These are phyloP conservation scores for Campoletis sonorensis DNA, from an alignment of 1,140 invertebrate genomes.

Conservation along the genomic window DNA sequence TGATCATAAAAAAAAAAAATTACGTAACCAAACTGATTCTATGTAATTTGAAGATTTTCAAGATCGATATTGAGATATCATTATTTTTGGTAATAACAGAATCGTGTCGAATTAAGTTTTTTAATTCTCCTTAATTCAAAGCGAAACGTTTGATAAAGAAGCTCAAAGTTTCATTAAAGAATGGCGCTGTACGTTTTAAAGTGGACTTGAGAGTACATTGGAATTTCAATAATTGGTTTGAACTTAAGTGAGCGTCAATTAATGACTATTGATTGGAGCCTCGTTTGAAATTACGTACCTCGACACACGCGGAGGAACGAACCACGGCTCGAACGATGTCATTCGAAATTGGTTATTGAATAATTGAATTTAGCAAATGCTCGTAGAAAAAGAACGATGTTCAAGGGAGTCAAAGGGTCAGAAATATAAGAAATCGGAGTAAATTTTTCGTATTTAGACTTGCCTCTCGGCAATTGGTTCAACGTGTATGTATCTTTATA, in stretches of 20 bases:
- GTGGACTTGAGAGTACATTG: not conserved
- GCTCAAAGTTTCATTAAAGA: no score
- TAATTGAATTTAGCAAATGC: not conserved
- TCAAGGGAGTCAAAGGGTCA: not conserved
- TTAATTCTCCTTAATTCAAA: no score
- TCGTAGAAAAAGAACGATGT: not conserved
- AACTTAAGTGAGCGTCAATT: not conserved
- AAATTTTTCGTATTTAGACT: not conserved
- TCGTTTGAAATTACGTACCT: not conserved
- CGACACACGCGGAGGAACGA: not conserved
- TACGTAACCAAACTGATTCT: not conserved
- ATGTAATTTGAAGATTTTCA: not conserved
- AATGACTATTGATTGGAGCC: not conserved
- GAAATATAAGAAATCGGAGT: conserved; percentile 11
- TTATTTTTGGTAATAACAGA: no score
- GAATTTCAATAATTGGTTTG: not conserved
- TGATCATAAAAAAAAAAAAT: not conserved
- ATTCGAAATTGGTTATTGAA: not conserved
- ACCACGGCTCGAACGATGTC: not conserved
- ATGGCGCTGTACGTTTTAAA: no score
- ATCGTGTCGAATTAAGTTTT: no score
- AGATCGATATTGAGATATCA: no score
- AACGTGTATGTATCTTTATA: not conserved
- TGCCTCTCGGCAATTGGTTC: conserved; percentile 8
- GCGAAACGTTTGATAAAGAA: no score